Evolutionary conservation across 2,888 invertebrate species (phyloP), one percentile per base, ranked within the genome.

Genomic region (Octodonta nipae): DNA sequence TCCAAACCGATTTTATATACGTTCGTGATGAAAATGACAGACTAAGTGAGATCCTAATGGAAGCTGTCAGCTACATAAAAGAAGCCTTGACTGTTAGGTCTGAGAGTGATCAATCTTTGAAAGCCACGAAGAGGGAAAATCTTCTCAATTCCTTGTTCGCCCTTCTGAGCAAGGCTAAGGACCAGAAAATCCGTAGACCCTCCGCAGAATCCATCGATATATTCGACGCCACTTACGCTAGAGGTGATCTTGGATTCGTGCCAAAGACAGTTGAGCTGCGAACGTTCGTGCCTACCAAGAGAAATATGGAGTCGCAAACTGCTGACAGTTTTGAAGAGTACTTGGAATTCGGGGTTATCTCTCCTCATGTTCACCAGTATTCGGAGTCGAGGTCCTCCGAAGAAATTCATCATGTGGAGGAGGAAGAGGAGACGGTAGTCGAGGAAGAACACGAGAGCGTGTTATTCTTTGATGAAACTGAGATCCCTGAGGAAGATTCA

Each of bases 171-270:
- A 52, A 51, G 38, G 54, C 53, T 3, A 71, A 26, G 20, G 52
- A 52, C 11, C 51, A 63, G 2, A 49, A 60, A 14, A 49, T 52
- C 2, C 49, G 52, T 7, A 50, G 65, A 22, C 65, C 65, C 14
- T 71, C 73, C 1, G 50, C 70, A 14, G 63, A 52, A 13, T 54
- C 60, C 3, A 43, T 60, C n/a, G 45, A 47, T 7, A 52, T 56
- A 1, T 36, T 47, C 2, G 46, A 50, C 8, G 50, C 46, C 8
- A 60, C 73, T 13, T 78, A 79, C 44, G 61, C 66, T 29, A 68
- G 70, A 41, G 78, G 78, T 7, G 75, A 75, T 52, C 66, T 78
- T 36, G 78, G 78, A 5, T 75, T 78, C 42, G 61, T 77, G 38
- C 76, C 75, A 0, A 72, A 71, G 46, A 55, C 58, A 5, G 50